phyloP scores from a whole-genome alignment of 1,140 invertebrate species.

The Prorops nasuta region DNA sequence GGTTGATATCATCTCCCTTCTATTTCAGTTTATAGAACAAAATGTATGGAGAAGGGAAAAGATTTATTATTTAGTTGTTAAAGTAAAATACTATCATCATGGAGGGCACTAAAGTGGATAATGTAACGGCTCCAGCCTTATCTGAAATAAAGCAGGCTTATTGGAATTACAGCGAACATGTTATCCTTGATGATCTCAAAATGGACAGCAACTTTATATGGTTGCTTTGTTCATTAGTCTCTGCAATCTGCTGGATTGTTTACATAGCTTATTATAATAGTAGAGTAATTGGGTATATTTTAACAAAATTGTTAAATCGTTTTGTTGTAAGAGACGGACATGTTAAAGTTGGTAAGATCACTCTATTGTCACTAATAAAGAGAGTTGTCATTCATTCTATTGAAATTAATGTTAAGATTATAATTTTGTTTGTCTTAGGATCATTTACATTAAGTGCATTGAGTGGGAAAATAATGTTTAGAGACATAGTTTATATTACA shows the following conservation, averaged over 20 bases:
- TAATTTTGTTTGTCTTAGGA: conserved; percentile 61
- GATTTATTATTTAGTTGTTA: conserved; percentile 1
- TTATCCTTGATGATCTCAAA: conserved; percentile 69
- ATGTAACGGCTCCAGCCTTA: conserved; percentile 40
- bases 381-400: conserved; percentile 6
- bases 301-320: conserved; percentile 86
- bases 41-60: conserved; percentile 18
- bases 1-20: conserved; percentile 1
- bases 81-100: conserved; percentile 29
- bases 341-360: conserved; percentile 85
- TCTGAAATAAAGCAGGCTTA: conserved; percentile 40
- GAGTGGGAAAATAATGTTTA: conserved; percentile 98
- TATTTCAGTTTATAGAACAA: conserved; percentile 15
- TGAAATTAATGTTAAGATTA: neutral
- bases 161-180: conserved; percentile 51
- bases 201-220: conserved; percentile 82
- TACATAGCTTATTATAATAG: conserved; percentile 97
- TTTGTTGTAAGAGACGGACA: conserved; percentile 83
- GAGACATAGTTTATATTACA: conserved; percentile 92
- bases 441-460: conserved; percentile 92
- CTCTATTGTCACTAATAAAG: too few relatives aligned
- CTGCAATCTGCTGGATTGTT: conserved; percentile 84
- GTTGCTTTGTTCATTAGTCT: conserved; percentile 77
- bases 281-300: conserved; percentile 82
- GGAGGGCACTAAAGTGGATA: conserved; percentile 36